Evolutionary conservation across 2,113 vertebrate species (phyloP).

Genomic region (Nerophis ophidion): DNA sequence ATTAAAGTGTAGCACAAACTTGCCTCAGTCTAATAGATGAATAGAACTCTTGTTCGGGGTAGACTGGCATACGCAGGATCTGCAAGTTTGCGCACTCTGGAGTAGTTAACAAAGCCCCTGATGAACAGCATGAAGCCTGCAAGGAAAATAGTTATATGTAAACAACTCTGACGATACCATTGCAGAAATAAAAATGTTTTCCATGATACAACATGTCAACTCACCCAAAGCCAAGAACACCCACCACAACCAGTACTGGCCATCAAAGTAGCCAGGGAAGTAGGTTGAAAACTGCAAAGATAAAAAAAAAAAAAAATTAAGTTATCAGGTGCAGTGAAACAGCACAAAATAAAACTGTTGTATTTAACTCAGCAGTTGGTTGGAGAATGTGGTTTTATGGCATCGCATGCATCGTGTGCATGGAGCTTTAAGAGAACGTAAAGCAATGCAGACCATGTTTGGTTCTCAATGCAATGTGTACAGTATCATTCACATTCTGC

Average conservation of each 20-base stretch:
- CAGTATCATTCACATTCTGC: too few relatives aligned
- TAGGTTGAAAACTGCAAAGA: slow-evolving; percentile 89
- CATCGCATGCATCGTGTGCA: too few relatives aligned
- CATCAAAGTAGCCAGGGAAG: slow-evolving; percentile 97
- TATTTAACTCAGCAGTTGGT: too few relatives aligned
- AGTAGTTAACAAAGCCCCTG: slow-evolving; percentile 98
- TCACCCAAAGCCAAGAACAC: slow-evolving; percentile 96
- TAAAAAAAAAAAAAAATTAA: not conserved
- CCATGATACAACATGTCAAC: slow-evolving; percentile 49
- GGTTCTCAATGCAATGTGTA: too few relatives aligned
- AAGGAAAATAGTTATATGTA: not conserved
- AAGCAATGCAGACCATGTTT: too few relatives aligned
- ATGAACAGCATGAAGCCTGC: slow-evolving; percentile 97
- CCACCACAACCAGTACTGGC: slow-evolving; percentile 99
- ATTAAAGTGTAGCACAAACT: slow-evolving; percentile 39
- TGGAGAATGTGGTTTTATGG: too few relatives aligned
- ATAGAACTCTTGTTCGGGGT: slow-evolving; percentile 96
- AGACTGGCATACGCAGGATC: slow-evolving; percentile 87
- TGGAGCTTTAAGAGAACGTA: too few relatives aligned
- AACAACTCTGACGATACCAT: too few relatives aligned
- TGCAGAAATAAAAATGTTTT: too few relatives aligned
- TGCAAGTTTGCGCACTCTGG: slow-evolving; percentile 97
- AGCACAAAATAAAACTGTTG: not conserved
- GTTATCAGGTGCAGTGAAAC: not conserved
- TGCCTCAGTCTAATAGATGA: slow-evolving; percentile 88